Base-by-base conservation (phyloP, 2,797 vertebrate genomes). In the Karalla daura region DNA sequence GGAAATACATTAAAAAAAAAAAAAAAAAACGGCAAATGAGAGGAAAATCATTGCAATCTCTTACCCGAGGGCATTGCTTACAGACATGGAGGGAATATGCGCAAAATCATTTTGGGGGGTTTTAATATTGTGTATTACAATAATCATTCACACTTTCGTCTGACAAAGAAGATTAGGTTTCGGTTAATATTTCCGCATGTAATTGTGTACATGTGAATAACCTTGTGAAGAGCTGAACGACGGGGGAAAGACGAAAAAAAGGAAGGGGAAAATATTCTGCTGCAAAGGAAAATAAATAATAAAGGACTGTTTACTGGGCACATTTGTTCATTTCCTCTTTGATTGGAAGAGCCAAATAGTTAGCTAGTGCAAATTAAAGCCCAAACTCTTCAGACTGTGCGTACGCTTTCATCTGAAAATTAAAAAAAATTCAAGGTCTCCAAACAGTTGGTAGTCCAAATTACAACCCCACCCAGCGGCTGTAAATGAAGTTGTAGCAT, bases 11-110 rank as follows among this genome's bases (percentile, higher is more conserved):
- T 67, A 14, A 59, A 63, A 74, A 68, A 81, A 80, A 30, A 51
- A 52, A 65, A 84, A 14, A 59, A 63, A 74, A 68, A 81, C 78
- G 10, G 54, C 55, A 65, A 84, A 82, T 64, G 24, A 80, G 78
- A 75, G 41, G 41, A 54, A 86, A 80, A 69, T 85, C 64, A 46
- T 61, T 61, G 60, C 70, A 62, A 79, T 77, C 58, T 64, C 40
- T 56, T 47, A 32, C 55, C 63, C 41, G 27, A 1, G 15, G 64
- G 44, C 70, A 70, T 23, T 30, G 46, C 63, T 71, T 35, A 55
- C 24, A 59, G 49, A 44, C 39, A 39, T 33, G 39, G 23, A 54
- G 41, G 21, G 41, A 44, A 63, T 51, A 68, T 45, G 25, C n/a
- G 50, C 13, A 39, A 63, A 72, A 50, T 65, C 1, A 28, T 63